These are phyloP conservation scores for Listronotus bonariensis DNA, from an alignment of 1,140 invertebrate genomes.

Conservation along the genomic window DNA sequence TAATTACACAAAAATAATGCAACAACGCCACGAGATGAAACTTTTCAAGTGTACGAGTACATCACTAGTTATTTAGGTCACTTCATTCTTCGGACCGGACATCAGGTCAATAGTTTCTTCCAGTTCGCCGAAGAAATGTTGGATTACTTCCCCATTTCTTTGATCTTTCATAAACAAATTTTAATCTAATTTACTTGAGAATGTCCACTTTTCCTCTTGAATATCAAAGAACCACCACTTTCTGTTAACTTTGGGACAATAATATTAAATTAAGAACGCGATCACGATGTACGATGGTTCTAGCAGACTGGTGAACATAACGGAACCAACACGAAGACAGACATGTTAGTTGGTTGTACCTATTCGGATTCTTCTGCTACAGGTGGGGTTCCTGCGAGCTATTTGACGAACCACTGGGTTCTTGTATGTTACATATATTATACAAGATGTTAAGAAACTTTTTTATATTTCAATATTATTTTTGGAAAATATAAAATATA, in stretches of 20 bases:
- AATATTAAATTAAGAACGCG: too few relatives aligned
- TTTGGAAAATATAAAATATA: too few relatives aligned
- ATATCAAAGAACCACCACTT: too few relatives aligned
- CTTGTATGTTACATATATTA: too few relatives aligned
- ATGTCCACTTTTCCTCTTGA: too few relatives aligned
- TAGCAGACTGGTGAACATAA: slow-evolving; percentile 11
- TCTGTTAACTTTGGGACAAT: too few relatives aligned
- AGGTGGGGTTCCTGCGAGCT: slow-evolving; percentile 20
- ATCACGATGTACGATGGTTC: slow-evolving; percentile 2
- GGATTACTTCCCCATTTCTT: too few relatives aligned
- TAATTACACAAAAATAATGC: slow-evolving; percentile 11
- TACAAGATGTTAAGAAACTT: too few relatives aligned
- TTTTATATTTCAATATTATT: too few relatives aligned
- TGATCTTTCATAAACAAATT: too few relatives aligned
- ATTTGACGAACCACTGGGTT: not conserved
- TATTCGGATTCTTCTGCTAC: slow-evolving; percentile 6
- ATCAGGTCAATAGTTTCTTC: slow-evolving; percentile 6
- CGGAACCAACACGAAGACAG: slow-evolving; percentile 13
- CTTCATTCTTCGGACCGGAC: slow-evolving; percentile 14
- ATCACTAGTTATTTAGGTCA: slow-evolving; percentile 28
- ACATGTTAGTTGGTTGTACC: slow-evolving; percentile 2
- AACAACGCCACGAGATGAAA: slow-evolving; percentile 12
- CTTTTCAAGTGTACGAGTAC: slow-evolving; percentile 17
- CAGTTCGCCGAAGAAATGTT: too few relatives aligned
- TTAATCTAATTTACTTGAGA: too few relatives aligned